These are phyloP conservation scores for Corythornis leucogaster DNA, from an alignment of 2,797 vertebrate genomes.

Conservation along the genomic window DNA sequence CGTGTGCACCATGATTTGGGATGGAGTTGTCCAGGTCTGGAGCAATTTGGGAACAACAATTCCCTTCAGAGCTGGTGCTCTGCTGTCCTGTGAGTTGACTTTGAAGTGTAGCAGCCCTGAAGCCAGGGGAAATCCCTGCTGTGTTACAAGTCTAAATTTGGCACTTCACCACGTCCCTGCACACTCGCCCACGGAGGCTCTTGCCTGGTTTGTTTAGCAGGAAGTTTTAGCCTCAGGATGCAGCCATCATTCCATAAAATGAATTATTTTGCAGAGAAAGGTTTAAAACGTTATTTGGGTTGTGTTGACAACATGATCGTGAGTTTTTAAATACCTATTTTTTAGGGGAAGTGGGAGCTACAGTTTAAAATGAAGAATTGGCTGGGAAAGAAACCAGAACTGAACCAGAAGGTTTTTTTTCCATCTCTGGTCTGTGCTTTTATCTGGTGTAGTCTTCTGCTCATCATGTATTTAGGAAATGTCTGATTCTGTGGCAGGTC, in stretches of 20 bases:
- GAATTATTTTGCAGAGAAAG: neutral
- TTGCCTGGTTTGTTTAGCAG: neutral
- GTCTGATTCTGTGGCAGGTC: neutral
- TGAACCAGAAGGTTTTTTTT: neutral
- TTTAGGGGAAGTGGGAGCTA: neutral
- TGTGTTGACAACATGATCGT: neutral
- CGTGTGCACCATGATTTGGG: fast-evolving
- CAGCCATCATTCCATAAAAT: fast-evolving
- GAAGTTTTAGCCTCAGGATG: neutral
- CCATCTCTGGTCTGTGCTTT: fast-evolving
- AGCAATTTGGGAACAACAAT: neutral
- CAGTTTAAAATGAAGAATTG: neutral
- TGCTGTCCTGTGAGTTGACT: fast-evolving
- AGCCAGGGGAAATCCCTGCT: neutral
- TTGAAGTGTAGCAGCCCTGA: neutral
- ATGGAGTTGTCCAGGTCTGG: neutral
- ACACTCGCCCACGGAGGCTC: fast-evolving
- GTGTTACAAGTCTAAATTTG: neutral
- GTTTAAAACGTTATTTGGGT: neutral
- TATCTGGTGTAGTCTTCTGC: fast-evolving
- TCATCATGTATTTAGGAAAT: fast-evolving
- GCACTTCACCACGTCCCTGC: neutral
- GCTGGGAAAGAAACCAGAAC: neutral
- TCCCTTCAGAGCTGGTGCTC: neutral
- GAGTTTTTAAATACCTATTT: neutral